Evolutionary conservation across 2,888 invertebrate genomes (phyloP), one percentile per base, ranked within the genome.

Genomic region (Erebia palarica): DNA sequence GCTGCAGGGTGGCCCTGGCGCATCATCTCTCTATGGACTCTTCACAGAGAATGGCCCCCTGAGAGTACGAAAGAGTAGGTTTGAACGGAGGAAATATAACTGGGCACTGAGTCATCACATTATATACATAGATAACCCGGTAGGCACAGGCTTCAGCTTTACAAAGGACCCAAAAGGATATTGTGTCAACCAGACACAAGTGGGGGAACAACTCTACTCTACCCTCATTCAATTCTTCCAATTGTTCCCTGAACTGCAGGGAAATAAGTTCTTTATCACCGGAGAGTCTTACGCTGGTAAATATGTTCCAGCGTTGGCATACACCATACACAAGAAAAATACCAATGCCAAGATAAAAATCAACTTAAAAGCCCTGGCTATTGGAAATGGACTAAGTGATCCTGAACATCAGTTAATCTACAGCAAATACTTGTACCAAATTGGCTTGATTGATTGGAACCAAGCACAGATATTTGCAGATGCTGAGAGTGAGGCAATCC

Each of bases 101-200:
- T 99, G 98, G 98, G 96, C 95, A 69, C 88, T 94, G 57, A 95
- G 95, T 11, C 97, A 97, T 84, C 96, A 96, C 78, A 88, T 98
- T 58, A 94, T 99, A 69, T 99, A 97, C 84, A 96, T 99, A 70
- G 98, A 99, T 85, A 98, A 98, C 86, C 98, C 98, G 0, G 98
- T 97, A 0, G 98, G 98, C 1, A 96, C 98, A 2, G 98, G 98
- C 0, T 99, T 96, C 84, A 98, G 98, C 88, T 98, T 98, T 81
- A 98, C 98, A 0, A 94, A 95, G 4, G 88, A 94, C 69, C 95
- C 96, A 21, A 94, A 87, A 69, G 98, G 98, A 0, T 98, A 96
- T 87, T 96, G 96, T 11, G 95, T 91, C 7, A 96, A 97, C 84
- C 96, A 98, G 86, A 95, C 94, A 0, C 95, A 96, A 82, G 97